Conservation (phyloP, 2,113 vertebrate genomes). For the Dasyurus viverrinus region DNA sequence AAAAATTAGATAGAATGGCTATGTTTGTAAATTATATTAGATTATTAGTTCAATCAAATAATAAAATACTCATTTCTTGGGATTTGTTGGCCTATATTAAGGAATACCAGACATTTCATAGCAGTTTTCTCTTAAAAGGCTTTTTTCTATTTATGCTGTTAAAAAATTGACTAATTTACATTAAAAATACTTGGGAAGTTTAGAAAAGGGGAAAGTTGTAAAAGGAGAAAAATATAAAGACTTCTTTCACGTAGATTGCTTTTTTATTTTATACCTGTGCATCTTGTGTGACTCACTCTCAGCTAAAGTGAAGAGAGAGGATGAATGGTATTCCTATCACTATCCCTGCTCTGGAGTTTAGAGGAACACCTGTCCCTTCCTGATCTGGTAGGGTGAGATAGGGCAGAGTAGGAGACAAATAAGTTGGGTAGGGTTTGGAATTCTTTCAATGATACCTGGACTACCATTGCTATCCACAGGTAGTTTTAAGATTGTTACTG, state of each 20-base stretch:
- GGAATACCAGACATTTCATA: conserved; percentile 57
- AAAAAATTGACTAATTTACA: conserved; percentile 33
- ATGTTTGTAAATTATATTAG: conserved; percentile 62
- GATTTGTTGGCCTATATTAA: conserved; percentile 62
- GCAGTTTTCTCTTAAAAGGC: conserved; percentile 52
- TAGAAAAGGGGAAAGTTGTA: not conserved
- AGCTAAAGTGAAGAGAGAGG: too few species aligned
- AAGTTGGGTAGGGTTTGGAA: too few species aligned
- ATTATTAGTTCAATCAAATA: conserved; percentile 68
- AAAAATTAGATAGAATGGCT: conserved; percentile 41
- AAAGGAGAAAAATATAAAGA: not conserved
- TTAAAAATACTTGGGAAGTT: not conserved
- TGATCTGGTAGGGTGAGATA: too few species aligned
- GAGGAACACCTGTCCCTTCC: too few species aligned
- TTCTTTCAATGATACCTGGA: too few species aligned
- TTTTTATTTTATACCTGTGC: not conserved
- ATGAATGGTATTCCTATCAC: too few species aligned
- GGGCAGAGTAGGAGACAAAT: too few species aligned
- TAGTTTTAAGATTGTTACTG: too few species aligned
- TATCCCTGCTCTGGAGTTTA: too few species aligned
- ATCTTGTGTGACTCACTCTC: not conserved
- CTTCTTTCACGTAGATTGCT: not conserved
- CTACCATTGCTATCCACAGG: too few species aligned
- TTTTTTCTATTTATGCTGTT: conserved; percentile 50
- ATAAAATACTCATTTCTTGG: conserved; percentile 57